A percentile compares a stretch with the other conserved stretches of the same genome.
phyloP scores from a whole-genome alignment of 2,797 vertebrate genomes.

The Tinamus major region DNA sequence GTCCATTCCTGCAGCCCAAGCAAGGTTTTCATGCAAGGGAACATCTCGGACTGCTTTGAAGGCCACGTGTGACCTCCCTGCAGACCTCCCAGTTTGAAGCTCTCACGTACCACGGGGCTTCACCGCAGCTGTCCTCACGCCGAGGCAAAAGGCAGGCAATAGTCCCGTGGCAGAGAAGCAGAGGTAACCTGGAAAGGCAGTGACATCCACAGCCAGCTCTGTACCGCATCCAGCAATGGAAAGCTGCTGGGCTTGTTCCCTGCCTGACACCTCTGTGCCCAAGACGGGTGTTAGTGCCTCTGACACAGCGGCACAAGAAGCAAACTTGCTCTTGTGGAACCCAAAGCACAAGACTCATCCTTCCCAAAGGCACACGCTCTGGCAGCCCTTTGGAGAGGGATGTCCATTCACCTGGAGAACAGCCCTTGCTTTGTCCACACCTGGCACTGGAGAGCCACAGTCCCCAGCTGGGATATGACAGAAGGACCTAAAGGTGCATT shows the following conservation, averaged over 20 bases:
- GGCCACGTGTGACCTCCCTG: background rate
- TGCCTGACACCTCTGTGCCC: background rate
- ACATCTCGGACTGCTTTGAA: background rate
- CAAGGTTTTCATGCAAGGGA: background rate
- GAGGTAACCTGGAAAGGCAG: background rate
- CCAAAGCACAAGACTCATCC: background rate
- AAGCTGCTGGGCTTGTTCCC: background rate
- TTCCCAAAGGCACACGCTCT: background rate
- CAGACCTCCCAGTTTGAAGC: accelerated
- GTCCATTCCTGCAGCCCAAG: background rate
- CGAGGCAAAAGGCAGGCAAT: background rate
- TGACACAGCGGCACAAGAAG: background rate
- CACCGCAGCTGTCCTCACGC: background rate
- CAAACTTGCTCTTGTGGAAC: background rate
- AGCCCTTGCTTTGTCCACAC: background rate
- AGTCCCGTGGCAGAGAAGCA: background rate
- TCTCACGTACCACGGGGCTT: background rate
- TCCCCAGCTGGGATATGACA: background rate
- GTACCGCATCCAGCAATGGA: accelerated
- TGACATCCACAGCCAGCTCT: background rate
- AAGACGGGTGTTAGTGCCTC: background rate
- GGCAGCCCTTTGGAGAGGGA: background rate
- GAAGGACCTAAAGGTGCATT: accelerated
- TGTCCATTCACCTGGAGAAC: background rate
- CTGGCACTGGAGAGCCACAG: background rate